phyloP scores from a whole-genome alignment of 2,113 vertebrate genomes.

The Chloroceryle aenea region DNA sequence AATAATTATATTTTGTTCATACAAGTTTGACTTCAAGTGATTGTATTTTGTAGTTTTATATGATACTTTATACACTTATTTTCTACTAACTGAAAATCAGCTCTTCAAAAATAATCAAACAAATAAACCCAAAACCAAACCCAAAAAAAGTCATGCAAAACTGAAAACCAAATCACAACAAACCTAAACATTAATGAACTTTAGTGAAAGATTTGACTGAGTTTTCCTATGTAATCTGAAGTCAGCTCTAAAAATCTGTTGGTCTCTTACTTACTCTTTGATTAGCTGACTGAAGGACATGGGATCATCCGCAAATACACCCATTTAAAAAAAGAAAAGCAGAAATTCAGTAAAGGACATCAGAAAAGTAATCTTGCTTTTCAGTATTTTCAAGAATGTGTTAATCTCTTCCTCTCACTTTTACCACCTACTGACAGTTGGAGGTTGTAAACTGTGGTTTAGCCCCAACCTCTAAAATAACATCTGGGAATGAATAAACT shows the following conservation, averaged over 20 bases:
- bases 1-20: background rate
- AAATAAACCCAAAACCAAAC: background rate
- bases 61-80: background rate
- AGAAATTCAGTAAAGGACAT: background rate
- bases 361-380: background rate
- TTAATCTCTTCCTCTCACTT: background rate
- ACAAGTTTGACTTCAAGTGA: background rate
- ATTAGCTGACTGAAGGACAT: background rate
- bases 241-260: background rate
- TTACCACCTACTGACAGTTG: background rate
- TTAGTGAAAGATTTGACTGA: background rate
- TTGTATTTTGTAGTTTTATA: background rate
- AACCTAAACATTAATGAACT: background rate
- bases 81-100: background rate
- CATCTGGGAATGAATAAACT: background rate
- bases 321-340: background rate
- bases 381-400: background rate
- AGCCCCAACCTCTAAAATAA: background rate
- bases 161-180: background rate
- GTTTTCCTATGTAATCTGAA: background rate
- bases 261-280: background rate
- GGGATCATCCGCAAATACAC: background rate
- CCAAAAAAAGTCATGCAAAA: background rate
- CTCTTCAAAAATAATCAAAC: background rate
- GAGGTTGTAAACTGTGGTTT: background rate